A percentile compares a stretch with the other conserved stretches of the same genome.
phyloP scores from a whole-genome alignment of 2,113 vertebrate genomes.

The Ptychochromis oligacanthus region DNA sequence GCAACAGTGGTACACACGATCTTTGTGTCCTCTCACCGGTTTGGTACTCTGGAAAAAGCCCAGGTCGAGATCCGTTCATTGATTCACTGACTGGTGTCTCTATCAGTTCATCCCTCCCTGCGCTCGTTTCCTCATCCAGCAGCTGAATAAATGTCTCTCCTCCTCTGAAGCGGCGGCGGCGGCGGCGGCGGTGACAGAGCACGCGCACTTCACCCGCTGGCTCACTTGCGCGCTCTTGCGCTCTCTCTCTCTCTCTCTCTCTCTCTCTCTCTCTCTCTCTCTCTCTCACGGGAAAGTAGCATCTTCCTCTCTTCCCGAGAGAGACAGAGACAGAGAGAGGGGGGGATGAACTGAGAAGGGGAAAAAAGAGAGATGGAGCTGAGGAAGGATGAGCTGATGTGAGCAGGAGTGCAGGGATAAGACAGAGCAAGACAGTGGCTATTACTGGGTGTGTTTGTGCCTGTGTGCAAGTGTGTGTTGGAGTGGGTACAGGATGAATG shows the following conservation, averaged over 20 bases:
- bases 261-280: slow-evolving; percentile 19
- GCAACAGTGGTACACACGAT: slow-evolving; percentile 4
- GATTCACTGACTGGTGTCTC: slow-evolving; percentile 54
- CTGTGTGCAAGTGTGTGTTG: not conserved
- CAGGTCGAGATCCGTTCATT: slow-evolving; percentile 51
- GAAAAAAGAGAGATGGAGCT: not conserved
- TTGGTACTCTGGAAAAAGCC: slow-evolving; percentile 32
- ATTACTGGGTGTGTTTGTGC: slow-evolving; percentile 18
- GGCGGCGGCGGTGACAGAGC: slow-evolving; percentile 33
- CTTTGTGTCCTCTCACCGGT: slow-evolving; percentile 39
- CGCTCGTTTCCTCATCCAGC: slow-evolving; percentile 51
- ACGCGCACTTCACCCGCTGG: slow-evolving; percentile 44
- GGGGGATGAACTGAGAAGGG: not conserved
- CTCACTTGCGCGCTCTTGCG: slow-evolving; percentile 25
- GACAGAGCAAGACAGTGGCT: not conserved
- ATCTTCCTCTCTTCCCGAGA: not conserved
- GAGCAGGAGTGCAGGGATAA: slow-evolving; percentile 30
- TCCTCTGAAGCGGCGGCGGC: slow-evolving; percentile 36
- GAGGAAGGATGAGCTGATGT: slow-evolving; percentile 31
- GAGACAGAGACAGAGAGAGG: not conserved
- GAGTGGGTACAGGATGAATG: not conserved
- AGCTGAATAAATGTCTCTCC: slow-evolving; percentile 44
- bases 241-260: slow-evolving; percentile 29
- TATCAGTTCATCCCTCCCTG: slow-evolving; percentile 52
- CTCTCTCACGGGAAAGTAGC: not conserved